Evolutionary conservation across 1,140 invertebrate genomes (phyloP).

Genomic region (Oryzaephilus surinamensis): DNA sequence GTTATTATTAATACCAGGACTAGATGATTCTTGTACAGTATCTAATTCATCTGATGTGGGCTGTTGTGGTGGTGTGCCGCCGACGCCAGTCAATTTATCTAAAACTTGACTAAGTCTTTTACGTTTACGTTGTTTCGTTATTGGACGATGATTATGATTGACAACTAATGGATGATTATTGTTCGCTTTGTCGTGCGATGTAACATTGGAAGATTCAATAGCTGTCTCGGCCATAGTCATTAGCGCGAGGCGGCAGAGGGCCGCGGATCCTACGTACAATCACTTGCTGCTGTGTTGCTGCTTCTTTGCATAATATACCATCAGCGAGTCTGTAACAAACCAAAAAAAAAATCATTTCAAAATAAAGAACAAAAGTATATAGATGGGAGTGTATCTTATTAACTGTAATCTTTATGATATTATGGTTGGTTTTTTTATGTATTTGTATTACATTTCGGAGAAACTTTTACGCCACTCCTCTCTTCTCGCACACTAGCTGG

Average conservation of each 20-base stretch:
- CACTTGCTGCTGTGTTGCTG: slow-evolving; percentile 37
- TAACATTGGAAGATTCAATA: slow-evolving; percentile 43
- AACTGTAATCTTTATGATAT: too few species aligned
- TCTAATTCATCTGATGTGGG: slow-evolving; percentile 14
- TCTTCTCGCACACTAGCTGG: too few species aligned
- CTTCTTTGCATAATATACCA: slow-evolving; percentile 26
- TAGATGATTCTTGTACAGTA: too few species aligned
- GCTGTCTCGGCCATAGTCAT: slow-evolving; percentile 59
- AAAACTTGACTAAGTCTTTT: slow-evolving; percentile 66
- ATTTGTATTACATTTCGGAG: slow-evolving; percentile 2
- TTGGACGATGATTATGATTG: slow-evolving; percentile 50
- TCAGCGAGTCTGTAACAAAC: slow-evolving; percentile 23
- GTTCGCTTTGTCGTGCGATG: slow-evolving; percentile 40
- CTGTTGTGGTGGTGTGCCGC: slow-evolving; percentile 23
- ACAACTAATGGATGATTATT: slow-evolving; percentile 47
- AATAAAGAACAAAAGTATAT: background rate
- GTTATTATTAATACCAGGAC: slow-evolving; percentile 4
- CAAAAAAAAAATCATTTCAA: slow-evolving; percentile 2
- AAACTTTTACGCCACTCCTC: slow-evolving; percentile 9
- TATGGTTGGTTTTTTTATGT: too few species aligned
- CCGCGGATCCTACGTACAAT: slow-evolving; percentile 39
- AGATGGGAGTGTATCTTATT: background rate
- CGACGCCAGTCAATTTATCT: slow-evolving; percentile 47
- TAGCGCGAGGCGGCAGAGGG: slow-evolving; percentile 47
- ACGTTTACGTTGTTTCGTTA: slow-evolving; percentile 50